Base-by-base conservation (phyloP, 1,140 invertebrate species). In the Aphelenchoides avenae region DNA sequence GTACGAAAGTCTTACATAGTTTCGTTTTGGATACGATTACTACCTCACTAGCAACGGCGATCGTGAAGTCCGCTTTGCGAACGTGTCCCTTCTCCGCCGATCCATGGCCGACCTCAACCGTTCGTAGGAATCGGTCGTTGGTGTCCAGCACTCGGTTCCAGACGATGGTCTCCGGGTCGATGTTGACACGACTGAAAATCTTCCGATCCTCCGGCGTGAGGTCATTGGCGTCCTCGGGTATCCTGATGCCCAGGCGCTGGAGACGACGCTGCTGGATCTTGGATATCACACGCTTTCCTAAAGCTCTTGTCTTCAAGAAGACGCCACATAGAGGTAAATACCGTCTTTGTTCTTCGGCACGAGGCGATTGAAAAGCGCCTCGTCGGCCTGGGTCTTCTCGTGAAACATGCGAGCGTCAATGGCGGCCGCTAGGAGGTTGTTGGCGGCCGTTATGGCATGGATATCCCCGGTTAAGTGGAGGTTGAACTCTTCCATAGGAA, bases 401-500 rank as follows among this genome's bases (percentile, higher is more conserved):
- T 99, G 94, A 80, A 96, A 97, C 69, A 93, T 91, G 70, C 93
- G 83, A 1, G 92, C 87, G 78, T 96, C 92, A 57, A 85, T 80
- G 50, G 83, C 82, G 20, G 84, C 93, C 18, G 94, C 91, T 1
- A 98, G 78, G 5, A 99, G 81, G 81, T 99, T 99, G 79, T 98
- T 96, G 5, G 95, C 94, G 3, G 91, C n/a, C 0, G 89, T 88
- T 3, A 99, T 87, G 0, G 94, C 94, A 79, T 99, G 95, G 62
- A 98, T 96, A 76, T 99, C 95, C 15, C 93, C 95, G 5, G 94
- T 99, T 42, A 99, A 80, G 79, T 99, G 95, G 7, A 99, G 83
- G 80, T 99, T 99, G 78, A 99, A 96, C 71, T 98, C 95, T 80
- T 98, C 93, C 95, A 99, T 99, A 0, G 95, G 94, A 68, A 98